Percentiles rank a stretch among this genome's conserved stretches.
These are phyloP conservation scores for Cebus imitator DNA, from an alignment of 2,113 vertebrate genomes.

Conservation along the genomic window DNA sequence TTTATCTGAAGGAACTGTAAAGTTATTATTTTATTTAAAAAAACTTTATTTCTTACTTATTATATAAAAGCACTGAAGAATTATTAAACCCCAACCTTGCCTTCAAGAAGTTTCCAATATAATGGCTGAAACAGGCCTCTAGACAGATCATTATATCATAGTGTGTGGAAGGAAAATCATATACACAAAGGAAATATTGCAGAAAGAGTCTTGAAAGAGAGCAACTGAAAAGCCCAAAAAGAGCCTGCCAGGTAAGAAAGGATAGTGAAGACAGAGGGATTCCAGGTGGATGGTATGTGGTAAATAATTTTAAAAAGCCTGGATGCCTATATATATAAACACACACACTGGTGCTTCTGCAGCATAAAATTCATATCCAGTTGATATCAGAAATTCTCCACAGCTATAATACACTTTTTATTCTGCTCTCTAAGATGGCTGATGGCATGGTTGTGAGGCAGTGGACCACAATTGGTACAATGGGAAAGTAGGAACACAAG, in stretches of 20 bases:
- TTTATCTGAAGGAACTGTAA: neutral
- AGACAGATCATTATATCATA: neutral
- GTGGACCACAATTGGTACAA: no score
- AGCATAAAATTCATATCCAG: neutral
- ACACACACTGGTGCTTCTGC: neutral
- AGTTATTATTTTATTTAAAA: neutral
- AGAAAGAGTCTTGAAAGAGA: neutral
- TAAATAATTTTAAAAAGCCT: neutral
- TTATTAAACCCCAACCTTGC: neutral
- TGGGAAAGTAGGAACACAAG: neutral
- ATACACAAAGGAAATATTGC: neutral
- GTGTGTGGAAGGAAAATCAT: neutral
- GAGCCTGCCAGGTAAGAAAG: neutral
- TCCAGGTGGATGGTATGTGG: neutral
- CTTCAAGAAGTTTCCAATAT: neutral
- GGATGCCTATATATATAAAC: neutral
- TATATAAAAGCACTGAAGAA: neutral
- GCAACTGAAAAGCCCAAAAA: neutral
- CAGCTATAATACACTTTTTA: fast-evolving
- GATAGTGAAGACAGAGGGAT: neutral
- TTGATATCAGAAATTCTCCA: neutral
- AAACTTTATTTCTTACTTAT: neutral
- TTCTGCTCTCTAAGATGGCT: neutral
- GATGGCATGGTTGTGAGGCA: neutral
- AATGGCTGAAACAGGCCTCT: neutral